Conservation (phyloP, 2,888 invertebrate genomes). For the Amblyjoppa proteus region DNA sequence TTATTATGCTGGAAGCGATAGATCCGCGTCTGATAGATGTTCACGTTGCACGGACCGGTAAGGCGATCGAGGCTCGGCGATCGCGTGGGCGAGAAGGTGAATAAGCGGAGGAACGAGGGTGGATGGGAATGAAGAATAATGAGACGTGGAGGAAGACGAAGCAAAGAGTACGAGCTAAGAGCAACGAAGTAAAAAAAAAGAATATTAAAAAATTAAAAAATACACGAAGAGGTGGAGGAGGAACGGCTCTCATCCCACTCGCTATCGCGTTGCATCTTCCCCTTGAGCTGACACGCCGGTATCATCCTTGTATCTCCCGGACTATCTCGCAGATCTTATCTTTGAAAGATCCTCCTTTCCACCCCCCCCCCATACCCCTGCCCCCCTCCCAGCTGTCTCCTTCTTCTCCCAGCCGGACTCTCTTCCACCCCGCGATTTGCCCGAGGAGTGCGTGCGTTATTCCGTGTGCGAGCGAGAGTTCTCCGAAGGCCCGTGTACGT, state of each 20-base stretch:
- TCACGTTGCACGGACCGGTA: background rate
- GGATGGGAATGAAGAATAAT: slow-evolving; percentile 50
- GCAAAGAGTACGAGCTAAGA: background rate
- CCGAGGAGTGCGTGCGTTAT: slow-evolving; percentile 61
- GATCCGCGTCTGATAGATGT: slow-evolving; percentile 32
- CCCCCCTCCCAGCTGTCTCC: too few relatives aligned
- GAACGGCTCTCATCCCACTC: slow-evolving; percentile 30
- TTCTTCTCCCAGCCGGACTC: background rate
- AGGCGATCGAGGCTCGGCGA: slow-evolving; percentile 45
- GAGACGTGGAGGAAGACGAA: slow-evolving; percentile 47
- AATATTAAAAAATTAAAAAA: background rate
- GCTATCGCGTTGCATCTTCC: slow-evolving; percentile 64
- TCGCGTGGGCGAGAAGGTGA: slow-evolving; percentile 58
- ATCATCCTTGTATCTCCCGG: slow-evolving; percentile 70
- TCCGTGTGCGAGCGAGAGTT: slow-evolving; percentile 8
- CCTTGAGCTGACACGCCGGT: slow-evolving; percentile 58
- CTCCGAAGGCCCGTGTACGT: too few relatives aligned
- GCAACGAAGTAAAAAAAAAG: background rate
- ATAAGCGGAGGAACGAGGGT: slow-evolving; percentile 25
- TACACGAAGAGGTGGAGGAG: slow-evolving; percentile 25
- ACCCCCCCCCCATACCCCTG: background rate
- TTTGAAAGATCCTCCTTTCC: slow-evolving; percentile 14
- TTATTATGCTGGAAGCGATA: slow-evolving; percentile 62
- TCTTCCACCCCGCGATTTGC: slow-evolving; percentile 26
- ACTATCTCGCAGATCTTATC: slow-evolving; percentile 70